Evolutionary conservation across 2,888 invertebrate species (phyloP).

Genomic region (Eueremaeus valkanovi): DNA sequence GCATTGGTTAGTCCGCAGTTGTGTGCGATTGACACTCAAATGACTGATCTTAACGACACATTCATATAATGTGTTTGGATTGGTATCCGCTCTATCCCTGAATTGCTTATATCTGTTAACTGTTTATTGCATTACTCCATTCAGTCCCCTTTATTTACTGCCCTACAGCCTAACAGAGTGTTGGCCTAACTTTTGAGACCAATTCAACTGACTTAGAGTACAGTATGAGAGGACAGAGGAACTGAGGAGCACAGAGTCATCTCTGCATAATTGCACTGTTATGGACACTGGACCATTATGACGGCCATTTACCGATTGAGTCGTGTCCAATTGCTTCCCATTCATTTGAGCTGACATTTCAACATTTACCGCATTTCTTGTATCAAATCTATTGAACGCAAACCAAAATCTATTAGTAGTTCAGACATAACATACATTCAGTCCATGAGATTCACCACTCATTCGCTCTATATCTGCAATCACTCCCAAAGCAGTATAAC

Average conservation of each 20-base stretch:
- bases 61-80: constrained; percentile 26
- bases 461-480: no score
- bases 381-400: neutral
- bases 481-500: constrained; percentile 5
- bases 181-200: neutral
- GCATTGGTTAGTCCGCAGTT: constrained; percentile 4
- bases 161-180: neutral
- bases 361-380: constrained; percentile 33
- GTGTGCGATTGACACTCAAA: constrained; percentile 22
- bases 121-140: constrained; percentile 22
- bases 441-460: neutral
- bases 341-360: constrained; percentile 32
- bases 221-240: neutral
- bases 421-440: neutral
- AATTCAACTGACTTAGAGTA: neutral
- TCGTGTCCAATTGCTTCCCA: constrained; percentile 31
- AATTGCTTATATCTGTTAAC: neutral
- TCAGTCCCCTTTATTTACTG: constrained; percentile 22
- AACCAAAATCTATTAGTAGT: constrained; percentile 3
- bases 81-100: neutral
- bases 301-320: constrained; percentile 28
- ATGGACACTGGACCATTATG: constrained; percentile 8
- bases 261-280: constrained; percentile 28
- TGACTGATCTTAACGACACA: constrained; percentile 18
- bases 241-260: neutral